A percentile compares a stretch with the other conserved stretches of the same genome.
These are phyloP conservation scores for Procambarus clarkii DNA, from an alignment of 1,140 invertebrate species.

Conservation along the genomic window DNA sequence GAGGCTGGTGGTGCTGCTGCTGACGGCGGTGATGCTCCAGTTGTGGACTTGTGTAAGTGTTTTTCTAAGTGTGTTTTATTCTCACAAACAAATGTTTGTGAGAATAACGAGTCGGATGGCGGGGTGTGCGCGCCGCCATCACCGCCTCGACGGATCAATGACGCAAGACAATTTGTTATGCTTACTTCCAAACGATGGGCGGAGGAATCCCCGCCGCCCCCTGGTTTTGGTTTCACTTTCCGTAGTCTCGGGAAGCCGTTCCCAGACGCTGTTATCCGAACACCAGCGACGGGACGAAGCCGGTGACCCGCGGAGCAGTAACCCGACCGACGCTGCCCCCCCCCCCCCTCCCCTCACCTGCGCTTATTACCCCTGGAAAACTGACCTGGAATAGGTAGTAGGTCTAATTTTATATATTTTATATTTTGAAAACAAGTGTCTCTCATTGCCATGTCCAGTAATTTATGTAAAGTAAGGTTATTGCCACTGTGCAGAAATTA, in stretches of 20 bases:
- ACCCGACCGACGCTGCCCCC: not conserved
- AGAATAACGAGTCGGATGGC: not conserved
- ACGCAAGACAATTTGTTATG: conserved; percentile 9
- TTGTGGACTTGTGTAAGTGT: too few species aligned
- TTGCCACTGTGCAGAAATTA: too few species aligned
- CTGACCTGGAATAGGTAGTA: not conserved
- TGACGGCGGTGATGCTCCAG: too few species aligned
- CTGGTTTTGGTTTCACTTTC: conserved; percentile 35
- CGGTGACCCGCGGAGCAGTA: conserved; percentile 23
- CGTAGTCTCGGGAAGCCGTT: conserved; percentile 32
- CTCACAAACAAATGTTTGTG: not conserved
- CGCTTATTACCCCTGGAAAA: not conserved
- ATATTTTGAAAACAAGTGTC: not conserved
- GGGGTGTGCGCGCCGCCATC: not conserved
- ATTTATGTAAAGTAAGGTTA: too few species aligned
- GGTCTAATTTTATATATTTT: not conserved
- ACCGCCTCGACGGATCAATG: conserved; percentile 33
- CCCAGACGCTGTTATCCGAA: conserved; percentile 57
- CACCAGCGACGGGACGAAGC: conserved; percentile 33
- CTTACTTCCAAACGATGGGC: not conserved
- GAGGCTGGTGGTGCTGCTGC: too few species aligned
- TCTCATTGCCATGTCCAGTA: not conserved
- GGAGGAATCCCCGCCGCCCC: not conserved
- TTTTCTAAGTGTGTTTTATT: too few species aligned
- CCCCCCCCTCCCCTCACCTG: not conserved